A percentile compares a stretch with the other conserved stretches of the same genome.
Evolutionary conservation across 2,888 invertebrate species (phyloP).

Genomic region (Ichneumoninae sp.): DNA sequence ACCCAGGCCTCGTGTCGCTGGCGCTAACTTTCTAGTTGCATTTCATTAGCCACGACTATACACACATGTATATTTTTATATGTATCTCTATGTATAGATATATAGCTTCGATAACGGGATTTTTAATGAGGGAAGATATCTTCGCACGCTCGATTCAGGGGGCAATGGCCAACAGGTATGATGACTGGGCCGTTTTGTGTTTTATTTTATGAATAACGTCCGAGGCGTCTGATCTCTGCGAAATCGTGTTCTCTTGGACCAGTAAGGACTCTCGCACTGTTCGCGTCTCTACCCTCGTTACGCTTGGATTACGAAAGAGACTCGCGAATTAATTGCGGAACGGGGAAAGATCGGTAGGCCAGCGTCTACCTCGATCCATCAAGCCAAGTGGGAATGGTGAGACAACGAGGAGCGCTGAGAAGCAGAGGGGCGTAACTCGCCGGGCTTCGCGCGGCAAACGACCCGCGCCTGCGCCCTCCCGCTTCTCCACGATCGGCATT

Average conservation of each 20-base stretch:
- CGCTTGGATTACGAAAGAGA: background rate
- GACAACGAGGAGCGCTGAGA: background rate
- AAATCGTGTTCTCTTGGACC: background rate
- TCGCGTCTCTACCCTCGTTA: background rate
- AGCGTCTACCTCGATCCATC: background rate
- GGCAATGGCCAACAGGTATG: background rate
- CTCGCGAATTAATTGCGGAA: background rate
- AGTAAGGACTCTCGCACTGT: background rate
- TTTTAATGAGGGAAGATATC: conserved; percentile 28
- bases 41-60: conserved; percentile 58
- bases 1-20: conserved; percentile 72
- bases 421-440: background rate
- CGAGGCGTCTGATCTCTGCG: background rate
- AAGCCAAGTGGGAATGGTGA: background rate
- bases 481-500: background rate
- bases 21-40: conserved; percentile 66
- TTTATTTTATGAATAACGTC: background rate
- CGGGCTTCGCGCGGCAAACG: background rate
- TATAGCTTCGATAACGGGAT: conserved; percentile 33
- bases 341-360: background rate
- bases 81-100: background rate
- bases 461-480: too few relatives aligned
- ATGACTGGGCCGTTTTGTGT: background rate
- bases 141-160: background rate
- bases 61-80: background rate